These are phyloP conservation scores for Australoheros scitulus DNA, from an alignment of 2,113 vertebrate genomes.

Conservation along the genomic window DNA sequence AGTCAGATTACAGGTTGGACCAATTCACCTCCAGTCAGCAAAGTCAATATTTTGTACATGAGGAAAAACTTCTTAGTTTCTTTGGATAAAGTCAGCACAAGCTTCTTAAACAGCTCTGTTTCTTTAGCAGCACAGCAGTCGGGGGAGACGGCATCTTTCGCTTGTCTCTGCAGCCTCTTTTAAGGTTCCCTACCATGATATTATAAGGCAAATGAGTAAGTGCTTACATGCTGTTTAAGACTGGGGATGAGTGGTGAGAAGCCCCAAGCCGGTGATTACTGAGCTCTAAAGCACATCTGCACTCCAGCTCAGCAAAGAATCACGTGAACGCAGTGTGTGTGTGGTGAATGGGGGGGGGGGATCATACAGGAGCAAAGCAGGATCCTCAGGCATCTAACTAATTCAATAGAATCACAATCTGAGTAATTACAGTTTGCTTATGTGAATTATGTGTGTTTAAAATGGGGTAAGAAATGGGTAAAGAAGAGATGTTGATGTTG, in stretches of 20 bases:
- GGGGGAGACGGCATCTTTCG: slow-evolving; percentile 57
- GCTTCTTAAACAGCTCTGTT: slow-evolving; percentile 4
- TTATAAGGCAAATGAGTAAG: slow-evolving; percentile 82
- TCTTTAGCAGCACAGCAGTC: slow-evolving; percentile 25
- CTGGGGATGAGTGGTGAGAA: slow-evolving; percentile 73
- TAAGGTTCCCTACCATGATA: slow-evolving; percentile 75
- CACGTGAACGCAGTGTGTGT: slow-evolving; percentile 67
- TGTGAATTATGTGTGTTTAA: slow-evolving; percentile 68
- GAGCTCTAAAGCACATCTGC: slow-evolving; percentile 79
- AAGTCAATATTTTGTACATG: neutral
- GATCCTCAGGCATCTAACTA: slow-evolving; percentile 51
- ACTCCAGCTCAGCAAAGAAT: slow-evolving; percentile 62
- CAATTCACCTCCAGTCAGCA: neutral
- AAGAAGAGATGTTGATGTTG: slow-evolving; percentile 59
- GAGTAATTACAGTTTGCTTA: slow-evolving; percentile 68
- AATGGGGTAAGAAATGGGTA: slow-evolving; percentile 53
- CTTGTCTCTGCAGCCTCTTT: slow-evolving; percentile 68
- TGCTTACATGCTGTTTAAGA: slow-evolving; percentile 82
- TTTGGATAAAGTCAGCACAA: neutral
- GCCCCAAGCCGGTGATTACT: slow-evolving; percentile 80
- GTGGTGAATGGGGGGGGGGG: neutral
- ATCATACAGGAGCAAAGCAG: slow-evolving; percentile 47
- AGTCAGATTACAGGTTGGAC: slow-evolving; percentile 30
- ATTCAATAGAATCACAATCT: slow-evolving; percentile 59
- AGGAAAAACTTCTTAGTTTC: slow-evolving; percentile 33